Percentiles rank a stretch among this genome's conserved stretches.
Evolutionary conservation across 2,888 invertebrate species (phyloP).

Genomic region (Cybosia mesomella): DNA sequence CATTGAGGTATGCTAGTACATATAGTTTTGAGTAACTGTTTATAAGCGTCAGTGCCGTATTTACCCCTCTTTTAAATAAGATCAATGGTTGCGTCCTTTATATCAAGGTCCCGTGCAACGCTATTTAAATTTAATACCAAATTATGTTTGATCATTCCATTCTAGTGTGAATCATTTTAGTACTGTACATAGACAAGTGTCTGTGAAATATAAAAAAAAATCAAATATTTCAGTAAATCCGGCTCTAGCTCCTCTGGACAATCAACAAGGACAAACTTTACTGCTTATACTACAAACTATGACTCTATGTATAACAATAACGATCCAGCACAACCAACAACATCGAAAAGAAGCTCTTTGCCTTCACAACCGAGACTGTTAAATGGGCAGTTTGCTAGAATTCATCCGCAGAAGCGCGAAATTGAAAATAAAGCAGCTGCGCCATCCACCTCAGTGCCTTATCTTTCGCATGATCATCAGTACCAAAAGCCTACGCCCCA

Average conservation of each 20-base stretch:
- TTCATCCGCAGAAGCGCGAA: constrained; percentile 69
- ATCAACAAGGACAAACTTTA: constrained; percentile 81
- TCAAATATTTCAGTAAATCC: constrained; percentile 77
- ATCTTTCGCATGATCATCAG: constrained; percentile 81
- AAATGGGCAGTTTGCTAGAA: constrained; percentile 79
- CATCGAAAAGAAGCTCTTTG: constrained; percentile 77
- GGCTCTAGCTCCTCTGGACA: constrained; percentile 84
- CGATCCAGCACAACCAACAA: constrained; percentile 71
- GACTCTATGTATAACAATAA: constrained; percentile 82
- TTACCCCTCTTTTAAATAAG: too few species aligned
- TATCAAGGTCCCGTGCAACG: too few species aligned
- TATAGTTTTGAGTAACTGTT: too few species aligned
- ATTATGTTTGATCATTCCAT: too few species aligned
- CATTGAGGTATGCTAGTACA: too few species aligned
- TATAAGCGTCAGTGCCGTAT: too few species aligned
- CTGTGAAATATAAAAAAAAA: neutral
- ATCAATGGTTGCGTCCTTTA: too few species aligned
- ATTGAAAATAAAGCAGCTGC: constrained; percentile 64
- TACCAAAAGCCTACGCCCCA: constrained; percentile 76
- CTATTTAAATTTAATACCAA: too few species aligned
- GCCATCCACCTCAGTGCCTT: constrained; percentile 69
- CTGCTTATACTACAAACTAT: constrained; percentile 80
- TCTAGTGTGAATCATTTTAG: too few species aligned
- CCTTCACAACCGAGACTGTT: constrained; percentile 70
- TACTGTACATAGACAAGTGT: too few species aligned